phyloP scores from a whole-genome alignment of 2,113 vertebrate species.

The Natator depressus region DNA sequence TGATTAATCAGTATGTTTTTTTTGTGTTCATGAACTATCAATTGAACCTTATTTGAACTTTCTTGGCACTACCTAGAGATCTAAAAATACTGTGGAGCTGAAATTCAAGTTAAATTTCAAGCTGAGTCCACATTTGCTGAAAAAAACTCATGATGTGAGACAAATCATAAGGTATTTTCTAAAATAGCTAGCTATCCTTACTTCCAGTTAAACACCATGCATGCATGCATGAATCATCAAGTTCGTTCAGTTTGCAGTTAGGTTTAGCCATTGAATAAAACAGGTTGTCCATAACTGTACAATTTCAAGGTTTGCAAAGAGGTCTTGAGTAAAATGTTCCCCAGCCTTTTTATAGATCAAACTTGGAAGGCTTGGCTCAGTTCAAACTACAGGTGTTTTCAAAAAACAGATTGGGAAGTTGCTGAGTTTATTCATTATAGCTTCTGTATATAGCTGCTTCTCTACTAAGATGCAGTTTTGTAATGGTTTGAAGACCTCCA shows the following conservation, averaged over 20 bases:
- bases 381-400: not conserved
- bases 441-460: constrained; percentile 35
- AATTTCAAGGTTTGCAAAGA: constrained; percentile 24
- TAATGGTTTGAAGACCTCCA: not conserved
- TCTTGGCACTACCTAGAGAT: not conserved
- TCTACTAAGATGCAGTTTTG: constrained; percentile 39
- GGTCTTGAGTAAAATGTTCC: constrained; percentile 10
- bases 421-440: constrained; percentile 33
- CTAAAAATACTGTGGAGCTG: not conserved
- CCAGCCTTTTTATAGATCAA: not conserved
- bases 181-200: not conserved
- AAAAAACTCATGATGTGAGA: not conserved
- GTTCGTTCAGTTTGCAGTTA: too few species aligned
- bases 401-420: constrained; percentile 36
- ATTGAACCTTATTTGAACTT: not conserved
- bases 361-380: constrained; percentile 17
- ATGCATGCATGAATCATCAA: too few species aligned
- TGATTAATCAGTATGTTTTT: not conserved
- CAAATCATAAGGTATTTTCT: not conserved
- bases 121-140: not conserved
- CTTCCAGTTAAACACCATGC: too few species aligned
- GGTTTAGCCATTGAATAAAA: not conserved
- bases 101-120: not conserved
- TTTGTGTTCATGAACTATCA: not conserved
- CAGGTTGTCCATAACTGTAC: not conserved